Evolutionary conservation across 2,113 vertebrate species (phyloP).

Genomic region (Amphiprion ocellaris): DNA sequence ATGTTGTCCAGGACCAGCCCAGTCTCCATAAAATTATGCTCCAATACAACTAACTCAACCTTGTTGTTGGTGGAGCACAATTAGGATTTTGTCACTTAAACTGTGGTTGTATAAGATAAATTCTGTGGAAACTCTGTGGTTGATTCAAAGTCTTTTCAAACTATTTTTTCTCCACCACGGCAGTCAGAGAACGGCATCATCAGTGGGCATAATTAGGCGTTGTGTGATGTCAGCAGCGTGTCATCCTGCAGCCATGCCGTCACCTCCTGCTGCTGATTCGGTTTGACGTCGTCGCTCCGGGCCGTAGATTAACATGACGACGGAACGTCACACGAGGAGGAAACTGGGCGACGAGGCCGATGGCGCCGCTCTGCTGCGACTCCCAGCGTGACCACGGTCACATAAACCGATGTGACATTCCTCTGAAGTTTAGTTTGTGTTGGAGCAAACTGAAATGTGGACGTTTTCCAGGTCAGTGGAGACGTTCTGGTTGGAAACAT

Average conservation of each 20-base stretch:
- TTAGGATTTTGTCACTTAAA: too few relatives aligned
- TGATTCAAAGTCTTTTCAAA: too few relatives aligned
- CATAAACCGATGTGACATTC: conserved; percentile 61
- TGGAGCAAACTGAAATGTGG: conserved; percentile 29
- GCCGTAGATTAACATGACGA: conserved; percentile 40
- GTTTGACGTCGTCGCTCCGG: conserved; percentile 40
- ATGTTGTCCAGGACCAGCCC: too few relatives aligned
- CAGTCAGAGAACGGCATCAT: conserved; percentile 7
- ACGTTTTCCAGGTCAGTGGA: conserved; percentile 63
- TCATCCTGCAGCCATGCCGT: conserved; percentile 41
- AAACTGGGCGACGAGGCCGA: conserved; percentile 33
- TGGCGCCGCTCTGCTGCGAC: conserved; percentile 10
- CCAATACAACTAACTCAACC: too few relatives aligned
- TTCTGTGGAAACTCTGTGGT: too few relatives aligned
- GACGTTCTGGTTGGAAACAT: conserved; percentile 15
- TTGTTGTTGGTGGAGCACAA: too few relatives aligned
- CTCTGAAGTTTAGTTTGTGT: conserved; percentile 44
- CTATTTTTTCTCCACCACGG: not conserved
- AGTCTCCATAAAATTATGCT: too few relatives aligned
- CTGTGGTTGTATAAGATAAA: too few relatives aligned
- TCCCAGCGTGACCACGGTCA: conserved; percentile 1
- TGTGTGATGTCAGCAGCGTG: conserved; percentile 48
- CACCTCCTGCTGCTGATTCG: conserved; percentile 34
- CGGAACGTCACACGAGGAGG: conserved; percentile 4
- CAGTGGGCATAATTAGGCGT: conserved; percentile 23